Evolutionary conservation across 1,140 invertebrate species (phyloP), one percentile per base, ranked within the genome.

Genomic region (Gryon sp.): DNA sequence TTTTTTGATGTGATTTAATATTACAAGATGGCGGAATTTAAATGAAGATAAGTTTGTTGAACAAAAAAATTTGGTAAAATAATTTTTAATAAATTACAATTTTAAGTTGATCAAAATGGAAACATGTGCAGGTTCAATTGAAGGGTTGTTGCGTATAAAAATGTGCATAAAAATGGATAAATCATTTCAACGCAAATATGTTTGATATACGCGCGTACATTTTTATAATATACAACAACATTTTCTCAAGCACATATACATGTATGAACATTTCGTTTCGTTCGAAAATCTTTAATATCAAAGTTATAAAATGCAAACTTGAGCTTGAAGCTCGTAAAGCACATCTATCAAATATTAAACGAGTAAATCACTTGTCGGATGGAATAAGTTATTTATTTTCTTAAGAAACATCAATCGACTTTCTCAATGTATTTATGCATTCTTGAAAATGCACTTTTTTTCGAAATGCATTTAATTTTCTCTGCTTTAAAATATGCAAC

Each of bases 251-350:
- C n/a, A n/a, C n/a, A n/a, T 18, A 26, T 55, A 38, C 41, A 46
- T 38, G 15, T 36, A 59, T 48, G 48, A 38, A 60, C 19, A 50
- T 40, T 15, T 0, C 26, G 32, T 40, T 18, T 14, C 5, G 3
- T 24, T 11, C 18, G 14, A 55, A 45, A 45, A 55, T 38, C 30
- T 46, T 66, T 53, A 66, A 46, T 55, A 66, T 28, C 12, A 20
- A 66, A 66, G 48, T 46, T 46, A 66, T 66, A 66, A 65, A 65
- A 66, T 36, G 40, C 20, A 18, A 45, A 66, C 43, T n/a, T 66
- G 50, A 55, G 50, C 12, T 68, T 40, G 12, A 48, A 68, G 38
- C 41, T 57, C 41, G 53, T 68, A 48, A 57, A 68, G 30, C 40
- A 38, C 41, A 48, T 48, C n/a, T 28, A 57, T 68, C 20, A 68